Evolutionary conservation across 2,888 invertebrate genomes (phyloP).

Genomic region (Cremastinae sp.): DNA sequence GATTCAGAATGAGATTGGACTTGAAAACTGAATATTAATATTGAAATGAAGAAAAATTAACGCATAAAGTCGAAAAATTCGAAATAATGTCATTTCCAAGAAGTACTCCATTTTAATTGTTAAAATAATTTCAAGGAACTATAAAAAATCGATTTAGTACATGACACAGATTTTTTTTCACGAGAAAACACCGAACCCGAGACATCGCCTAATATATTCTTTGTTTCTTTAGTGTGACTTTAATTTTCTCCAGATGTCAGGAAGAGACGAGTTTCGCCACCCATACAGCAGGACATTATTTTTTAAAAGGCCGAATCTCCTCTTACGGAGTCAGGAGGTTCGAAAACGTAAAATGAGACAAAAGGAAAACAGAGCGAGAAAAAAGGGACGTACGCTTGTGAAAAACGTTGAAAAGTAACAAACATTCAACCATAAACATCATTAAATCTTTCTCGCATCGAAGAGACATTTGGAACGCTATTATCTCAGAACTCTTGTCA

Average conservation of each 20-base stretch:
- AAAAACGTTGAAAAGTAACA: conserved; percentile 40
- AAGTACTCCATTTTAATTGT: too few relatives aligned
- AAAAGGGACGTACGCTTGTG: conserved; percentile 25
- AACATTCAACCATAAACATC: conserved; percentile 18
- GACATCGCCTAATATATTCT: background rate
- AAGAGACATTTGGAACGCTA: background rate
- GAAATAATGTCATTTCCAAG: too few relatives aligned
- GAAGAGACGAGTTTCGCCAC: conserved; percentile 45
- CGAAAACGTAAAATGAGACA: conserved; percentile 24
- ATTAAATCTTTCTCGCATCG: conserved; percentile 32
- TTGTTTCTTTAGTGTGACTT: conserved; percentile 16
- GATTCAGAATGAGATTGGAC: too few relatives aligned
- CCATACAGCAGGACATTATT: conserved; percentile 41
- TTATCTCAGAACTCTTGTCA: background rate
- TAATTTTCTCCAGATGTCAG: conserved; percentile 65
- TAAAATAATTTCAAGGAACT: too few relatives aligned
- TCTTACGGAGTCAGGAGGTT: conserved; percentile 44
- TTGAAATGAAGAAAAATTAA: too few relatives aligned
- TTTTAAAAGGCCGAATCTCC: conserved; percentile 31
- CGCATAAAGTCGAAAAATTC: too few relatives aligned
- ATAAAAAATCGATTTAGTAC: conserved; percentile 5
- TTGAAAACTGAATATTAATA: too few relatives aligned
- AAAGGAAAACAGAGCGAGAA: conserved; percentile 44
- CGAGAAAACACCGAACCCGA: conserved; percentile 1
- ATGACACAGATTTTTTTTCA: conserved; percentile 11